Evolutionary conservation across 2,113 vertebrate genomes (phyloP).

Genomic region (Oryctolagus cuniculus): DNA sequence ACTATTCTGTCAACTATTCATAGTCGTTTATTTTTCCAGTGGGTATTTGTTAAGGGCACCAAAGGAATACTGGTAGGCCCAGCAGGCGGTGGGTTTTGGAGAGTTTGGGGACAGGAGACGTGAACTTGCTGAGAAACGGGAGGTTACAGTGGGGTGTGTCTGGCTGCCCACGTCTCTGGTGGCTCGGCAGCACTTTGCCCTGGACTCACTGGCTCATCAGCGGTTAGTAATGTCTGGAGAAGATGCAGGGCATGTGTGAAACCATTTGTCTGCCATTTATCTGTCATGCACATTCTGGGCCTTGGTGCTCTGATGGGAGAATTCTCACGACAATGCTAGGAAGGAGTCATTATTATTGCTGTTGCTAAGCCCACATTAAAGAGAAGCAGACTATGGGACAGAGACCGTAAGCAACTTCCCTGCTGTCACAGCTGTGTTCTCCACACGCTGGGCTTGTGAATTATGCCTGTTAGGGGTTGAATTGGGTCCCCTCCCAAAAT

Average conservation of each 20-base stretch:
- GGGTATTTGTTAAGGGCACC: not conserved
- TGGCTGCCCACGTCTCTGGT: not conserved
- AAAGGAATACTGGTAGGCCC: not conserved
- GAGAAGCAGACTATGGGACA: not conserved
- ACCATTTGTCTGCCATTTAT: not conserved
- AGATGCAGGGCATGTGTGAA: not conserved
- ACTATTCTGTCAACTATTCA: conserved; percentile 30
- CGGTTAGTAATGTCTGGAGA: not conserved
- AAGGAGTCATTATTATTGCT: not conserved
- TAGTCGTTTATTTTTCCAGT: not conserved
- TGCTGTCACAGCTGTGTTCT: not conserved
- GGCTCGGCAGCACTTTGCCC: not conserved
- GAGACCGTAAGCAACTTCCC: not conserved
- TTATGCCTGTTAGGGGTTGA: not conserved
- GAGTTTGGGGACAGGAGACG: not conserved
- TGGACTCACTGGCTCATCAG: not conserved
- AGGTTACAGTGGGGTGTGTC: not conserved
- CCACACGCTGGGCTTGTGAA: not conserved
- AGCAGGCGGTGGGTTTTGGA: not conserved
- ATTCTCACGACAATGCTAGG: not conserved
- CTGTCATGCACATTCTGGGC: too few species aligned
- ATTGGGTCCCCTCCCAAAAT: not conserved
- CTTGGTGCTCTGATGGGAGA: too few species aligned
- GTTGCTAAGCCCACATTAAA: not conserved
- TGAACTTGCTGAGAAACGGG: not conserved